Percentiles rank a stretch among this genome's conserved stretches.
phyloP scores from a whole-genome alignment of 2,113 vertebrate genomes.

The Vulpes ferrilata region DNA sequence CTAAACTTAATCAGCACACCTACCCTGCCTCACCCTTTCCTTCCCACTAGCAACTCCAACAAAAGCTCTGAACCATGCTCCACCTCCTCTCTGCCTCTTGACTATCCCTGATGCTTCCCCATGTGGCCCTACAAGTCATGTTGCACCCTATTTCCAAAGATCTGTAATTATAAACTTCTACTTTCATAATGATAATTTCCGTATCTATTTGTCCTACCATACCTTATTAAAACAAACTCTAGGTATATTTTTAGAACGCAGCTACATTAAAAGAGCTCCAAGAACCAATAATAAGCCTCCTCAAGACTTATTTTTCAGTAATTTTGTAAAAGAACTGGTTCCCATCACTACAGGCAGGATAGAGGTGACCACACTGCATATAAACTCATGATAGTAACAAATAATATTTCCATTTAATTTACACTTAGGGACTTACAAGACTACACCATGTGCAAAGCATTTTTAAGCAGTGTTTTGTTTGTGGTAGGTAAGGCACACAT shows the following conservation, averaged over 20 bases:
- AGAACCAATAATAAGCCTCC: not conserved
- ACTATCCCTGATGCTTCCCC: not conserved
- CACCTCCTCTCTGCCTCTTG: not conserved
- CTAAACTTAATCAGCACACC: not conserved
- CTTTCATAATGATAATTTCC: not conserved
- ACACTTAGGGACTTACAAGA: not conserved
- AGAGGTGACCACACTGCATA: not conserved
- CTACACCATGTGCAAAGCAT: not conserved
- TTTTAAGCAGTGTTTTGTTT: not conserved
- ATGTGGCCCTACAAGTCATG: not conserved
- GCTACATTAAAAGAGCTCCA: not conserved
- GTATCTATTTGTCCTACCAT: not conserved
- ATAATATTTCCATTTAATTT: not conserved
- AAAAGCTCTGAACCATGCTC: not conserved
- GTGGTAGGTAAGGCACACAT: not conserved
- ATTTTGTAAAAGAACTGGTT: not conserved
- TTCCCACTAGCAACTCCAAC: not conserved
- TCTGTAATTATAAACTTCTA: not conserved
- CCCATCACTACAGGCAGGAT: not conserved
- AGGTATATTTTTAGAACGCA: not conserved
- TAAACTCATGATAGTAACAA: not conserved
- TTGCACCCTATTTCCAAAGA: not conserved
- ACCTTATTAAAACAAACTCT: not conserved
- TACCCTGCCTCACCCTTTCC: not conserved
- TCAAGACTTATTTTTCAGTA: not conserved